A percentile compares a stretch with the other conserved stretches of the same genome.
Conservation (phyloP, 2,888 invertebrate genomes). For the Drosophila demipolita region DNA sequence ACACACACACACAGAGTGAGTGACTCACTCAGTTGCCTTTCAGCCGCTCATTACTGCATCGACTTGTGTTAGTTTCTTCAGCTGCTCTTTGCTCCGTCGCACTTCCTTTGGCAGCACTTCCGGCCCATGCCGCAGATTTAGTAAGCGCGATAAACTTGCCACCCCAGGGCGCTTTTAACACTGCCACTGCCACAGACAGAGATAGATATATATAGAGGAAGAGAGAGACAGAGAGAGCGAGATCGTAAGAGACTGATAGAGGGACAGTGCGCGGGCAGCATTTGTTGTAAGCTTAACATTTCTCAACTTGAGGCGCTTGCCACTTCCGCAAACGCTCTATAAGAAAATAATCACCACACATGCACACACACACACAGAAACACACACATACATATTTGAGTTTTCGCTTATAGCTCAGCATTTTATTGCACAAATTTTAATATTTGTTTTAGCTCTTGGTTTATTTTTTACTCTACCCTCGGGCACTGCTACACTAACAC, state of each 20-base stretch:
- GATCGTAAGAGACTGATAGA: slow-evolving; percentile 6
- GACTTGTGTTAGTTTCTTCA: slow-evolving; percentile 50
- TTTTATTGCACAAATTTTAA: slow-evolving; percentile 76
- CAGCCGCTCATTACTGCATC: slow-evolving; percentile 49
- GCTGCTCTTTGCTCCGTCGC: slow-evolving; percentile 26
- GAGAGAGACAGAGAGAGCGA: not conserved
- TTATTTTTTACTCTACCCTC: slow-evolving; percentile 60
- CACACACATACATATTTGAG: slow-evolving; percentile 26
- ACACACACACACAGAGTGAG: not conserved
- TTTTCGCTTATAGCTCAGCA: slow-evolving; percentile 60
- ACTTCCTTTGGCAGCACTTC: slow-evolving; percentile 47
- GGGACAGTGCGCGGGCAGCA: slow-evolving; percentile 9
- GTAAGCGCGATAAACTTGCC: slow-evolving; percentile 68
- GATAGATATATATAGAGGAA: not conserved
- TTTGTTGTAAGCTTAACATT: slow-evolving; percentile 48
- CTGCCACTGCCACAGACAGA: slow-evolving; percentile 23
- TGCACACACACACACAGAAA: slow-evolving; percentile 7
- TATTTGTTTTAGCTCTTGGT: slow-evolving; percentile 71
- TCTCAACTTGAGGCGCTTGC: slow-evolving; percentile 69
- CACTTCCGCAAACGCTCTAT: slow-evolving; percentile 65
- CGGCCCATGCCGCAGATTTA: slow-evolving; percentile 63
- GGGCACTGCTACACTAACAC: slow-evolving; percentile 20
- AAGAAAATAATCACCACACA: slow-evolving; percentile 51
- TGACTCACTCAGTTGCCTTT: slow-evolving; percentile 12
- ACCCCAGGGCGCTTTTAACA: slow-evolving; percentile 61